These are phyloP conservation scores for Chroicocephalus ridibundus DNA, from an alignment of 2,113 vertebrate species.

Conservation along the genomic window DNA sequence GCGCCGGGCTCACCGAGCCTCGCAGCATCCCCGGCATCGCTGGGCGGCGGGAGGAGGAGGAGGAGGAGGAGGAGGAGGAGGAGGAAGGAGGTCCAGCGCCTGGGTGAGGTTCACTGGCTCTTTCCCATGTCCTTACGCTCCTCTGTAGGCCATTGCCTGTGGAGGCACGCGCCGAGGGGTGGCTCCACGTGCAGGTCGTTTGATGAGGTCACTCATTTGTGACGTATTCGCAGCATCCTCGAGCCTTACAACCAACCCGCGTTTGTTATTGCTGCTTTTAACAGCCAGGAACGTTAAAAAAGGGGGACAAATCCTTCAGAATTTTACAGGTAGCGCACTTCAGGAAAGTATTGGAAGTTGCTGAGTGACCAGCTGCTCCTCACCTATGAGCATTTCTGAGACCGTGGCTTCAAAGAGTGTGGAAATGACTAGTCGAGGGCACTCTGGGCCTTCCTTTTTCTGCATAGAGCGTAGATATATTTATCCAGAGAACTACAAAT, in stretches of 20 bases:
- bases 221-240: fast-evolving
- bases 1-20: background rate
- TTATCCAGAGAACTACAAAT: background rate
- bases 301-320: background rate
- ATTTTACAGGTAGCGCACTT: background rate
- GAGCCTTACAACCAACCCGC: background rate
- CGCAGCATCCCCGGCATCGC: fast-evolving
- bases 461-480: background rate
- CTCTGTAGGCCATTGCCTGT: background rate
- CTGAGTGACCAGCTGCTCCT: background rate
- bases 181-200: fast-evolving
- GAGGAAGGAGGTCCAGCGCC: background rate
- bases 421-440: background rate
- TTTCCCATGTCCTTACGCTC: background rate
- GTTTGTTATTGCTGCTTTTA: background rate
- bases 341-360: background rate
- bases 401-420: background rate
- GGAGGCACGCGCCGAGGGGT: background rate
- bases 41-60: background rate
- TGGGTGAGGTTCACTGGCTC: background rate
- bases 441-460: fast-evolving
- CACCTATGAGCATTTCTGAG: background rate
- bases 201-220: fast-evolving
- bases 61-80: background rate
- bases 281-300: background rate